phyloP scores from a whole-genome alignment of 2,113 vertebrate species.

The Tapirus terrestris region DNA sequence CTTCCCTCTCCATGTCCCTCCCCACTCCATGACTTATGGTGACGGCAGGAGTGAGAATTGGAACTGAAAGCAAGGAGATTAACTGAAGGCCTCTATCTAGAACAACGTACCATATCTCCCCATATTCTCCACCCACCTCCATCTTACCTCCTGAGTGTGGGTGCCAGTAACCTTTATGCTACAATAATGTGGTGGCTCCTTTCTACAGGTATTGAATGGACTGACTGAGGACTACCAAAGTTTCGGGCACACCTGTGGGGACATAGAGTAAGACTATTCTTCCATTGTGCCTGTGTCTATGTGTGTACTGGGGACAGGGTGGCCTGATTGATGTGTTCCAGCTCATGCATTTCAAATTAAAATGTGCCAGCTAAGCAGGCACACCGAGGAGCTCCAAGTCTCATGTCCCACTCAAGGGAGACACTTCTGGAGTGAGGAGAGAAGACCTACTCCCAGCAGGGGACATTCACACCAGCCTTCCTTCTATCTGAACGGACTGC shows the following conservation, averaged over 20 bases:
- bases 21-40: neutral
- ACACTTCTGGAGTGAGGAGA: neutral
- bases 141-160: neutral
- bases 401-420: neutral
- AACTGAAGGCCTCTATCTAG: neutral
- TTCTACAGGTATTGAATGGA: neutral
- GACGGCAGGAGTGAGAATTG: neutral
- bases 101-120: neutral
- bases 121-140: neutral
- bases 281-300: neutral
- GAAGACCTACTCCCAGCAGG: neutral
- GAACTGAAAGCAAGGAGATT: neutral
- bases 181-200: neutral
- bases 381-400: neutral
- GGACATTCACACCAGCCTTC: neutral
- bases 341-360: neutral
- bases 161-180: neutral
- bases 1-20: neutral
- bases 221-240: neutral
- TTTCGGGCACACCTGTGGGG: neutral
- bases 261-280: neutral
- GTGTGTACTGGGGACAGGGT: neutral
- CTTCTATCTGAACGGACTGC: neutral
- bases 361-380: neutral
- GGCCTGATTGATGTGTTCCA: neutral